Evolutionary conservation across 2,113 vertebrate species (phyloP).

Genomic region (Heteronetta atricapilla): DNA sequence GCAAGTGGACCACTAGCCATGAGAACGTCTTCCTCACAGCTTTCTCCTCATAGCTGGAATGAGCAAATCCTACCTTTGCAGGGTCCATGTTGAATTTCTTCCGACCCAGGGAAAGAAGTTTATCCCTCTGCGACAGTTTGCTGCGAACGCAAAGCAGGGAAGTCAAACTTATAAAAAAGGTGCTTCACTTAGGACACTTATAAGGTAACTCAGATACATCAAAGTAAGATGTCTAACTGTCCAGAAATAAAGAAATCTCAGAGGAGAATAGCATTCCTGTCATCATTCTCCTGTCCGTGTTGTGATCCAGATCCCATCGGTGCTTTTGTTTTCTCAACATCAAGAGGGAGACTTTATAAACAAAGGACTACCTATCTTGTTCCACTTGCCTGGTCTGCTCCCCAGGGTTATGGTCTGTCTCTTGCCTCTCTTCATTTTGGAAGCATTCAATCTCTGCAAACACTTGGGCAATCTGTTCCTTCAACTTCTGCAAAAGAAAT

Average conservation of each 20-base stretch:
- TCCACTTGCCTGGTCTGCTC: not conserved
- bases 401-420: not conserved
- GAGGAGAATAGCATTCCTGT: not conserved
- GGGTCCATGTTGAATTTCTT: conserved; percentile 98
- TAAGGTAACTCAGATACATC: not conserved
- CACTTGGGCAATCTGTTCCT: conserved; percentile 86
- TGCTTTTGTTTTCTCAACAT: not conserved
- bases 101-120: conserved; percentile 80
- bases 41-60: not conserved
- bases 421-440: conserved; percentile 85
- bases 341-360: not conserved
- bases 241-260: not conserved
- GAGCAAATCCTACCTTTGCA: conserved; percentile 78
- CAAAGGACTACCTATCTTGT: not conserved
- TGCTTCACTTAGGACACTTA: not conserved
- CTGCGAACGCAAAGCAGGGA: conserved; percentile 57
- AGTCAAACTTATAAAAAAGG: not conserved
- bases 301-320: not conserved
- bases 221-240: not conserved
- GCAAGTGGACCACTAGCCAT: not conserved
- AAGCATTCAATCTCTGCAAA: conserved; percentile 89
- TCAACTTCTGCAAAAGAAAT: conserved; percentile 82
- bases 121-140: conserved; percentile 80
- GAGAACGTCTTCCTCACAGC: not conserved
- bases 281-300: not conserved